These are phyloP conservation scores for Artemia sp. DNA, from an alignment of 2,888 invertebrate genomes.

Conservation along the genomic window DNA sequence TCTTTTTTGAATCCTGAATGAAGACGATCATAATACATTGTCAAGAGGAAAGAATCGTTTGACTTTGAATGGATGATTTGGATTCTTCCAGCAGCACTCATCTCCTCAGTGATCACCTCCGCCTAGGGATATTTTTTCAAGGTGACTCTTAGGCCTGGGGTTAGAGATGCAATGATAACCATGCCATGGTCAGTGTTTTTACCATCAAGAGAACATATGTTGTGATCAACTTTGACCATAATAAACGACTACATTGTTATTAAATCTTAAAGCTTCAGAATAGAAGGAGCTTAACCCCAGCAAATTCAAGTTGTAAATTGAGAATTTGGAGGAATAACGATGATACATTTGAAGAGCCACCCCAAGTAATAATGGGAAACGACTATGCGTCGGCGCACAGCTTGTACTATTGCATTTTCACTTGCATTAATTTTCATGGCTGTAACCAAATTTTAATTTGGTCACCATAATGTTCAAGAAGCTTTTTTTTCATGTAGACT, in stretches of 20 bases:
- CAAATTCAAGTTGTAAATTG: constrained; percentile 19
- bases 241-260: constrained; percentile 19
- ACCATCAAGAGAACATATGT: constrained; percentile 17
- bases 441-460: constrained; percentile 14
- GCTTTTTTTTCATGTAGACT: constrained; percentile 18
- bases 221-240: constrained; percentile 22
- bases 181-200: constrained; percentile 21
- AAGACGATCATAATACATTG: too few species aligned
- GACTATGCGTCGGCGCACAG: constrained; percentile 16
- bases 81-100: too few species aligned
- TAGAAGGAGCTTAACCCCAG: constrained; percentile 20
- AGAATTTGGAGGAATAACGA: constrained; percentile 20
- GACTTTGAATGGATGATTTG: too few species aligned
- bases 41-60: too few species aligned
- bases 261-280: constrained; percentile 21
- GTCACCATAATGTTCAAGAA: constrained; percentile 19
- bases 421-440: constrained; percentile 13
- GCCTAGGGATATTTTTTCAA: constrained; percentile 14
- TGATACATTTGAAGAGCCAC: constrained; percentile 20
- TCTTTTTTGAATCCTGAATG: too few species aligned
- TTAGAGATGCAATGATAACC: constrained; percentile 21
- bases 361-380: constrained; percentile 19
- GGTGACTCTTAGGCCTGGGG: constrained; percentile 16
- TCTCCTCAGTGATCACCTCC: not conserved
- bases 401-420: constrained; percentile 18